Base-by-base conservation (phyloP, 2,113 vertebrate species). In the Indri indri region DNA sequence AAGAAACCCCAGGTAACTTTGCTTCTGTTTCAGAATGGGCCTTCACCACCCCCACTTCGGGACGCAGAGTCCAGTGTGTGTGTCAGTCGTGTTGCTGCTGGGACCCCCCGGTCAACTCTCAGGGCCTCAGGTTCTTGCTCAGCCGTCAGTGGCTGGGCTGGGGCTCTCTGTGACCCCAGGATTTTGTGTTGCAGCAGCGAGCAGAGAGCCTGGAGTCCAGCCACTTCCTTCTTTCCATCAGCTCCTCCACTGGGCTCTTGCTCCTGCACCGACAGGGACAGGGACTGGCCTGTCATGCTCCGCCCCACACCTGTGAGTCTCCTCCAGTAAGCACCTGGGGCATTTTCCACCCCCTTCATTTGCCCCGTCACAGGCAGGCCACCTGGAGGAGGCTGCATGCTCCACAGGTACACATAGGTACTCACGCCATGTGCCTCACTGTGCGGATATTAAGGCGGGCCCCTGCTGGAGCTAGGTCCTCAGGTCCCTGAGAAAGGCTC, bases 361-460 rank as follows among this genome's bases (percentile, higher is more conserved):
- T 50, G 30, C 1, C 8, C 52, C 50, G 3, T 32, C 50, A 25
- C n/a, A 45, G 40, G 52, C 54, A 47, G 42, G 73, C 27, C 73
- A 32, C 42, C 42, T 17, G 32, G 57, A 76, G 34, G 30, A 18
- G 32, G 37, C 8, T 0, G 0, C 14, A 7, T 0, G 0, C 18
- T 34, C 4, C 37, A 42, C 12, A 66, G 50, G 63, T 25, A 37
- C 66, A 2, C 45, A 10, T 17, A 13, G 25, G 17, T 6, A 23
- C 16, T 1, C 8, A 3, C 3, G 16, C 3, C 13, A 22, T 66
- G 18, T 32, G 37, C 25, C 4, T 5, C 23, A 20, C 22, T 0
- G 1, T 1, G 6, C 30, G 18, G 34, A 66, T 7, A 47, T 37
- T 23, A 73, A 63, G 50, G 80, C 61, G 20, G 70, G 27, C 6